Evolutionary conservation across 2,888 invertebrate species (phyloP).

Genomic region (Acronicta aceris): DNA sequence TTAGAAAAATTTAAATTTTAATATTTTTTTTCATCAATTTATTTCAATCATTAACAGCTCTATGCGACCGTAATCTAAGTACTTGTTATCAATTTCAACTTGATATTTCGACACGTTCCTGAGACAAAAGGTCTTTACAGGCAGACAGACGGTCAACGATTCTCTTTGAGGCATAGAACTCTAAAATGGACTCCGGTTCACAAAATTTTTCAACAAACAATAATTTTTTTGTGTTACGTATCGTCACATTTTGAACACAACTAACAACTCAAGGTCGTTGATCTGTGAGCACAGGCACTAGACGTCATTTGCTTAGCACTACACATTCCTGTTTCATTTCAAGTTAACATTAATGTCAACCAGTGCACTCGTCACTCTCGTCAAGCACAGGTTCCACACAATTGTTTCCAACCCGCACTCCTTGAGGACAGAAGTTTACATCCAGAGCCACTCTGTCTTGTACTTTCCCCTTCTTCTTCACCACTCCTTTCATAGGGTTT

Average conservation of each 20-base stretch:
- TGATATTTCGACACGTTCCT: too few species aligned
- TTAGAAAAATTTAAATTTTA: too few species aligned
- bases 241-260: not conserved
- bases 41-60: too few species aligned
- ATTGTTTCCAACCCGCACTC: not conserved
- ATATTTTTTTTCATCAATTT: too few species aligned
- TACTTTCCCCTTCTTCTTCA: not conserved
- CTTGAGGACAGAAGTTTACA: not conserved
- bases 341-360: not conserved
- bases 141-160: too few species aligned
- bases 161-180: too few species aligned
- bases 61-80: too few species aligned
- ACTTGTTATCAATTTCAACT: too few species aligned
- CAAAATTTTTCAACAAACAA: not conserved
- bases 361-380: not conserved
- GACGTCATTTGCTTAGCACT: not conserved
- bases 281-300: not conserved
- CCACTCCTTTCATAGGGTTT: not conserved
- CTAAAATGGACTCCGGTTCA: too few species aligned
- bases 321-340: not conserved
- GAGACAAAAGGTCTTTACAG: too few species aligned
- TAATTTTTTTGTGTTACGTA: not conserved
- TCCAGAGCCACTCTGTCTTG: slow-evolving; percentile 21
- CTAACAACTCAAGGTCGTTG: not conserved
- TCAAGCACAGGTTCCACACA: slow-evolving; percentile 8